Base-by-base conservation (phyloP, 1,140 invertebrate species). In the Ceratitis capitata region DNA sequence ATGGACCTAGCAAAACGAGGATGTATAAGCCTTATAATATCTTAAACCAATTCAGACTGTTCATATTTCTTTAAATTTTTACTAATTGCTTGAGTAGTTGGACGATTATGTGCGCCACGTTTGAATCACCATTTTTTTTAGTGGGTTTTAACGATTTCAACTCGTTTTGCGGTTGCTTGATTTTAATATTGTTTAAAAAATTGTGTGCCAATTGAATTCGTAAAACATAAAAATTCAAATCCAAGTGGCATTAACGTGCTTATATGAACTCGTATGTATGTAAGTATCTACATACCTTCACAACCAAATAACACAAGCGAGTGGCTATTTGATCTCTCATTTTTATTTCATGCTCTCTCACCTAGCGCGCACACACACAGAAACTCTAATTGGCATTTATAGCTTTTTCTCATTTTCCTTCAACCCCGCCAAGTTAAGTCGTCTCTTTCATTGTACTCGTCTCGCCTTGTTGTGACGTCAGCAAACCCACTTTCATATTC, bases 401-500 rank as follows among this genome's bases (percentile, higher is more conserved):
- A 23, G 6, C 1, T 23, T 58, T 2, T 19, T 58, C 26, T 12
- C 3, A 64, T 6, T 9, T 64, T 12, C 26, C 58, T 64, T 64
- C 26, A 32, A 23, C 58, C 29, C 58, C 29, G 32, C 58, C 29
- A 32, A 23, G 14, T 64, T 64, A 32, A 23, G 14, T 64, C 32
- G 58, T 16, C 58, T 29, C 26, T 45, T 9, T n/a, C 39, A 3
- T 26, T 23, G 7, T n/a, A n/a, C n/a, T n/a, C n/a, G n/a, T n/a
- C n/a, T n/a, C 39, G 6, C 3, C 39, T 26, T 42, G 2, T 42
- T 23, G 39, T 78, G 69, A 78, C 69, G 69, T 26, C 69, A 78
- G 69, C 69, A 78, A 78, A 78, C 32, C 39, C 39, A 32, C 39
- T 78, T 78, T 78, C 69, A 45, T 26, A 78, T 45, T 78, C 69